Percentiles rank a stretch among this genome's conserved stretches.
Conservation (phyloP, 2,113 vertebrate genomes). For the Tragelaphus imberbis region DNA sequence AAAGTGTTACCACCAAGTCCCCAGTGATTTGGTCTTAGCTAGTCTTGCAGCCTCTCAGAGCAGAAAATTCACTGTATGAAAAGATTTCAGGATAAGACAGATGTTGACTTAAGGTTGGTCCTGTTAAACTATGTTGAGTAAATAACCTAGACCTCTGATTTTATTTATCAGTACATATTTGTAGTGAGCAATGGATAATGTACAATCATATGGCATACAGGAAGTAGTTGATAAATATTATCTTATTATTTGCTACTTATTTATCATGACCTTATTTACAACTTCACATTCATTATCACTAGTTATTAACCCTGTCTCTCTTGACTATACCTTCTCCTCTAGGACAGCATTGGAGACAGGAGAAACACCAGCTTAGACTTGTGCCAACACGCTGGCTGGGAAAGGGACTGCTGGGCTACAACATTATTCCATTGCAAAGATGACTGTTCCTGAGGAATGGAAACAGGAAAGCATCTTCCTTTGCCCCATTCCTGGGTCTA, state of each 20-base stretch:
- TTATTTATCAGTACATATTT: neutral
- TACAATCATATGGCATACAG: neutral
- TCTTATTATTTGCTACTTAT: neutral
- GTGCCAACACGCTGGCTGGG: constrained; percentile 92
- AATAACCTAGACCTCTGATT: neutral
- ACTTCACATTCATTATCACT: neutral
- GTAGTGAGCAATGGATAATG: neutral
- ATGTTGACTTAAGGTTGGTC: neutral
- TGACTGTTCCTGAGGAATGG: constrained; percentile 60
- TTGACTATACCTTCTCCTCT: neutral
- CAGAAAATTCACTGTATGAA: neutral
- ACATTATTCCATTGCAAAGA: constrained; percentile 83
- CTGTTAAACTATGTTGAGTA: neutral
- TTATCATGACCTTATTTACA: neutral
- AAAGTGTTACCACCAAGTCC: neutral
- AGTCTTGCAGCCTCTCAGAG: neutral
- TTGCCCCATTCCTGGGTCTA: constrained; percentile 29
- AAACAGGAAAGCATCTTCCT: constrained; percentile 34
- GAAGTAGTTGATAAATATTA: neutral
- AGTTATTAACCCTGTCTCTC: neutral
- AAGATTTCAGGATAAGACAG: neutral
- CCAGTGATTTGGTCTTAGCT: neutral
- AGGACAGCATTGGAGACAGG: neutral
- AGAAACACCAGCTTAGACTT: constrained; percentile 85
- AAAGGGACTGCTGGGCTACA: constrained; percentile 91